Evolutionary conservation across 2,888 invertebrate species (phyloP), one percentile per base, ranked within the genome.

Genomic region (Atrina japonica): DNA sequence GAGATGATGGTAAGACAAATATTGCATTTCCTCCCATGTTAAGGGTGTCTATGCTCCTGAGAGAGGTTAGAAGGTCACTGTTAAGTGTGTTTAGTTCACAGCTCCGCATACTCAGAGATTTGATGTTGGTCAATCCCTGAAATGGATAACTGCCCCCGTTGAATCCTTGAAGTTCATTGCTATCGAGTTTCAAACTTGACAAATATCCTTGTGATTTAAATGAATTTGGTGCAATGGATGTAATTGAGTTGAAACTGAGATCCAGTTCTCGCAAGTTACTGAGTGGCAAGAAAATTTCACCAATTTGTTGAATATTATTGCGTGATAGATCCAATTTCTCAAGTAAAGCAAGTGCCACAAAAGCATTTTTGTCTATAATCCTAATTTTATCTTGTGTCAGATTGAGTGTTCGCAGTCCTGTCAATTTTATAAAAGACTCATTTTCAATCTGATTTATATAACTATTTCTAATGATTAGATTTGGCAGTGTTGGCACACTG

Each of bases 11-110:
- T 9, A 85, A 47, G 5, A 45, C 23, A n/a, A 43, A 66, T 11
- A 87, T 67, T n/a, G 75, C 66, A 68, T 87, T 87, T 43, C 76
- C 60, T 1, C 84, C 83, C 9, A 86, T 65, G 47, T 86, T 83
- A 9, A 87, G 64, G 3, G 72, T 70, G 16, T 65, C 58, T 27
- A 86, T 52, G n/a, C 63, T 67, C 6, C 75, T 66, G 53, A 82
- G 66, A 27, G 73, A 61, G 16, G 61, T 52, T 55, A 86, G 84
- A 23, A 87, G 71, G 40, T 82, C 83, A 61, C 66, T 75, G 16
- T 80, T 76, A 23, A 87, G 69, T 5, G 70, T 53, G 11, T 67
- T 67, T 9, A 87, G 70, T 25, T 71, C 72, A 67, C 86, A 86
- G 16, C 73, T 71, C 58, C 82, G 66, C 27, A 81, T 66, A 45